Conservation (phyloP, 2,888 invertebrate genomes). For the Dryocosmus kuriphilus region DNA sequence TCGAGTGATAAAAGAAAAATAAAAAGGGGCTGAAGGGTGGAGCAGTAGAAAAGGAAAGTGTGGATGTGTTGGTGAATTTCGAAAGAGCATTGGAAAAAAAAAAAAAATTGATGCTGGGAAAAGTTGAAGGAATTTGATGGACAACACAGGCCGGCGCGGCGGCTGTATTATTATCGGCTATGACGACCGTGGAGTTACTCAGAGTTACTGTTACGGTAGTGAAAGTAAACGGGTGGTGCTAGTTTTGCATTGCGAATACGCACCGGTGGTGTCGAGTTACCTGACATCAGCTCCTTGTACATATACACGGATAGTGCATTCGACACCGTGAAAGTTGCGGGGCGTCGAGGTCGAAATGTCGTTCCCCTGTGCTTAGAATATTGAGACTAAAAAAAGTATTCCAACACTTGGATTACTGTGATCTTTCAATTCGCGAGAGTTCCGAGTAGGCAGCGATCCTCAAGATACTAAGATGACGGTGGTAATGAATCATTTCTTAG, state of each 20-base stretch:
- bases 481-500: conserved; percentile 37
- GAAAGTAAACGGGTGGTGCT: conserved; percentile 62
- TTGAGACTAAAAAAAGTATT: conserved; percentile 16
- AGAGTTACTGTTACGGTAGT: conserved; percentile 57
- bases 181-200: conserved; percentile 52
- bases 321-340: conserved; percentile 45
- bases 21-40: not conserved
- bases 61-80: conserved; percentile 3
- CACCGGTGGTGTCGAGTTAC: conserved; percentile 53
- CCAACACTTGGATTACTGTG: conserved; percentile 32
- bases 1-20: not conserved
- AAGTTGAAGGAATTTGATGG: conserved; percentile 19
- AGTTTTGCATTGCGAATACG: conserved; percentile 50
- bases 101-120: not conserved
- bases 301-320: conserved; percentile 37
- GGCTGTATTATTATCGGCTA: conserved; percentile 51
- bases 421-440: conserved; percentile 16
- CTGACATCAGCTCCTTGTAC: conserved; percentile 15
- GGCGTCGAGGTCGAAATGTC: conserved; percentile 43
- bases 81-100: not conserved
- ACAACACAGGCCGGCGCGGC: conserved; percentile 23
- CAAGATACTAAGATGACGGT: conserved; percentile 42
- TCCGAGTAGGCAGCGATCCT: not conserved
- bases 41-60: not conserved
- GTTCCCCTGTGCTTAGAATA: conserved; percentile 26